Base-by-base conservation (phyloP, 2,797 vertebrate genomes). In the Loriculus beryllinus region DNA sequence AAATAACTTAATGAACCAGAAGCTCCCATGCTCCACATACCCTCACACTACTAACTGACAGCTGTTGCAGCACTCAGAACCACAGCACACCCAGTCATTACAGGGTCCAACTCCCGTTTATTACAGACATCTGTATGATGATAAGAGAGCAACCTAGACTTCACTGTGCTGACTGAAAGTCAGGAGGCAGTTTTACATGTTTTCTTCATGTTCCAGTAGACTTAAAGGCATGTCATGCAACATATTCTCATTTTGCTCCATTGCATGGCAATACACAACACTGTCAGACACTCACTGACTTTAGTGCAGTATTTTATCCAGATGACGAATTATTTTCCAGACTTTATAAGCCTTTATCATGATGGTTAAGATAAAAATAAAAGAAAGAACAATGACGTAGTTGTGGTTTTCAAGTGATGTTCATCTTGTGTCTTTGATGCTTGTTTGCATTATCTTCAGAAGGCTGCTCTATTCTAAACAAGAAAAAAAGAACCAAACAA, bases 401-500 rank as follows among this genome's bases (percentile, higher is more conserved):
- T 78, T 92, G 65, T 86, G 59, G 65, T 82, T 84, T 95, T 88
- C 39, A 59, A 63, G 37, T 64, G 76, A 76, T 69, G 69, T 26
- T 88, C 79, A 65, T 92, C 51, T 88, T 60, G 25, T 57, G 45
- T 63, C 77, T 82, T 84, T 90, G 75, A 56, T 79, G 47, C 35
- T 93, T 90, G 49, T 28, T 82, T 79, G 51, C 31, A 31, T 54
- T 86, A 63, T 81, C 79, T 96, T 97, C 94, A 96, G 60, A 96
- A 90, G 33, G 80, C 8, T 63, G 91, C 93, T 94, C 14, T 78
- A 57, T 45, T 60, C 96, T 92, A 93, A 90, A 69, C 28, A 31
- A 45, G 14, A 14, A 31, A n/a, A n/a, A 62, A 47, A 69, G 29
- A 39, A 2, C 0, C 7, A 84, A 74, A 77, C 3, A 57, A 57